Percentiles rank a stretch among this genome's conserved stretches.
Conservation (phyloP, 2,888 invertebrate species). For the Zygothrica quintamaculata region DNA sequence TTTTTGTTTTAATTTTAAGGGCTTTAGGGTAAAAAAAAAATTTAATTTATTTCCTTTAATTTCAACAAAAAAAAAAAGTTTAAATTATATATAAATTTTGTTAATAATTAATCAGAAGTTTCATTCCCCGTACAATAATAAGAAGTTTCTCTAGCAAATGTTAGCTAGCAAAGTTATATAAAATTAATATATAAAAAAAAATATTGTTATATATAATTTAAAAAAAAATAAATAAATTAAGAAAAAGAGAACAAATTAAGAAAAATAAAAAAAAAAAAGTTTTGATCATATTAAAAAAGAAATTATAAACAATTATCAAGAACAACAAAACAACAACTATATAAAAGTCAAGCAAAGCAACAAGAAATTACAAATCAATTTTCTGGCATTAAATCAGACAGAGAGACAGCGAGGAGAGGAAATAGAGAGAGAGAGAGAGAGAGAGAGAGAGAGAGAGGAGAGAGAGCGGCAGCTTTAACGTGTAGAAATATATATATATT, state of each 20-base stretch:
- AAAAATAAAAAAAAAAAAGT: conserved; percentile 4
- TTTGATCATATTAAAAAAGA: no score
- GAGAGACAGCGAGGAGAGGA: conserved; percentile 1
- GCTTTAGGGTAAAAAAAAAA: no score
- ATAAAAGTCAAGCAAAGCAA: conserved; percentile 49
- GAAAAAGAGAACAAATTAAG: not conserved
- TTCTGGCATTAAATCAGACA: conserved; percentile 28
- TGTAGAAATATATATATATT: no score
- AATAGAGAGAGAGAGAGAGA: not conserved
- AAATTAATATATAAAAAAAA: not conserved
- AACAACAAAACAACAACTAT: conserved; percentile 17
- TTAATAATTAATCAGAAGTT: not conserved
- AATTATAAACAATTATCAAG: conserved; percentile 1
- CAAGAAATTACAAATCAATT: conserved; percentile 46
- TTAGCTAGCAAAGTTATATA: not conserved
- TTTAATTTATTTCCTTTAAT: no score
- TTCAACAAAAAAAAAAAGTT: not conserved
- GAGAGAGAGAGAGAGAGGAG: conserved; percentile 3
- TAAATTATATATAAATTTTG: not conserved
- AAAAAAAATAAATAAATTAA: conserved; percentile 4
- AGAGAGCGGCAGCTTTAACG: conserved; percentile 1
- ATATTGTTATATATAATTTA: not conserved
- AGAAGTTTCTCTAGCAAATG: not conserved
- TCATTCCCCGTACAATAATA: not conserved
- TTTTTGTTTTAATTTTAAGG: no score